These are phyloP conservation scores for Drosophila azteca DNA, from an alignment of 1,140 invertebrate species.

Conservation along the genomic window DNA sequence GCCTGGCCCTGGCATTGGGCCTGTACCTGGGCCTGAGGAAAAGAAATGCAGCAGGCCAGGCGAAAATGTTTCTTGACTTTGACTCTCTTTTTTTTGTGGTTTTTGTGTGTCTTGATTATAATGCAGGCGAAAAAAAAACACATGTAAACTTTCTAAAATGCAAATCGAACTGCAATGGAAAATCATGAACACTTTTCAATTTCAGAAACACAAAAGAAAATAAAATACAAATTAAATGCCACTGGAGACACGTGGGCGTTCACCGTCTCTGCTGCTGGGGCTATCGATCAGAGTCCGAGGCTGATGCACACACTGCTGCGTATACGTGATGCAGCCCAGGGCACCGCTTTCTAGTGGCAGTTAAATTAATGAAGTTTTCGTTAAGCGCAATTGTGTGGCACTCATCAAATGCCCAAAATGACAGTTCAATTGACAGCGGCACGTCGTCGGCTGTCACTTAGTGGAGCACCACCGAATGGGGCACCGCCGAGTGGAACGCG, in stretches of 20 bases:
- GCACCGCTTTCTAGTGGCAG: constrained; percentile 64
- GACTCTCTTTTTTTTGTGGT: constrained; percentile 35
- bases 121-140: constrained; percentile 65
- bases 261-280: constrained; percentile 13
- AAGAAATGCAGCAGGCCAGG: constrained; percentile 42
- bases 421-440: constrained; percentile 54
- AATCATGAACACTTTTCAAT: constrained; percentile 74
- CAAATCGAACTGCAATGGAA: constrained; percentile 74
- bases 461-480: constrained; percentile 43
- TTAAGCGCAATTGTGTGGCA: constrained; percentile 30
- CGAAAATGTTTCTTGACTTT: constrained; percentile 46
- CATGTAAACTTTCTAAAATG: constrained; percentile 78
- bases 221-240: constrained; percentile 34
- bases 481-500: constrained; percentile 20
- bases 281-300: constrained; percentile 42
- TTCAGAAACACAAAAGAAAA: constrained; percentile 33
- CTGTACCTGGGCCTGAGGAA: background rate
- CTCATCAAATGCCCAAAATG: constrained; percentile 50
- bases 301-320: constrained; percentile 40
- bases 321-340: constrained; percentile 66
- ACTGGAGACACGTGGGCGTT: constrained; percentile 61
- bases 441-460: constrained; percentile 68
- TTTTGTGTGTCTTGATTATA: constrained; percentile 29
- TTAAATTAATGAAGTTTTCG: constrained; percentile 67
- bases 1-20: background rate